Percentiles rank a stretch among this genome's conserved stretches.
Conservation (phyloP, 2,113 vertebrate species). For the Camelus dromedarius region DNA sequence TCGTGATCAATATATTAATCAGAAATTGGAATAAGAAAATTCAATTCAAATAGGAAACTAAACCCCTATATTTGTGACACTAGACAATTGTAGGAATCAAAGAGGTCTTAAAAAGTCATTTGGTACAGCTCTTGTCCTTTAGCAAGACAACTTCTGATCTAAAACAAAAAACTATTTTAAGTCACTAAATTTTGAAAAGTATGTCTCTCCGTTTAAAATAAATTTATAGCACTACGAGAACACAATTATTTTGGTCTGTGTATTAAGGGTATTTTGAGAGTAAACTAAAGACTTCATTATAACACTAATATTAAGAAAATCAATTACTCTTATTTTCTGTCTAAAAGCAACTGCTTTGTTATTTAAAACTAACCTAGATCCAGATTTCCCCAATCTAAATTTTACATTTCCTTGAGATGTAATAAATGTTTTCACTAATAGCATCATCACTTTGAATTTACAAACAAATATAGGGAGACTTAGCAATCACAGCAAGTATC, state of each 20-base stretch:
- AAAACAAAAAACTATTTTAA: conserved; percentile 72
- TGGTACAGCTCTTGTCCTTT: not conserved
- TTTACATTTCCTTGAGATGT: conserved; percentile 57
- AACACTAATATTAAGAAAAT: conserved; percentile 25
- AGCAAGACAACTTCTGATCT: conserved; percentile 31
- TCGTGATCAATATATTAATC: conserved; percentile 77
- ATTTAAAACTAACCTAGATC: conserved; percentile 45
- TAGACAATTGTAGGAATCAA: not conserved
- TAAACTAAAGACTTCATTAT: not conserved
- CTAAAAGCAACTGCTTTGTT: not conserved
- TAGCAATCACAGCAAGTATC: not conserved
- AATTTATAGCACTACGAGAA: not conserved
- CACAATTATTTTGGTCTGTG: not conserved
- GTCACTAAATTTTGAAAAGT: conserved; percentile 71
- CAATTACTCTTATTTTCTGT: not conserved
- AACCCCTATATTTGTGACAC: conserved; percentile 15
- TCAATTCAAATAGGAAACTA: conserved; percentile 72
- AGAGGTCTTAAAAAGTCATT: not conserved
- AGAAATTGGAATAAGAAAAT: conserved; percentile 71
- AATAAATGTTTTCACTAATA: conserved; percentile 62
- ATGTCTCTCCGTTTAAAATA: conserved; percentile 12
- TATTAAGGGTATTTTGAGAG: conserved; percentile 31
- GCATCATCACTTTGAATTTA: conserved; percentile 53
- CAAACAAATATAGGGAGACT: conserved; percentile 31
- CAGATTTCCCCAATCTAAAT: conserved; percentile 35